A percentile compares a stretch with the other conserved stretches of the same genome.
Evolutionary conservation across 2,888 invertebrate species (phyloP).

Genomic region (Sialis lutaria): DNA sequence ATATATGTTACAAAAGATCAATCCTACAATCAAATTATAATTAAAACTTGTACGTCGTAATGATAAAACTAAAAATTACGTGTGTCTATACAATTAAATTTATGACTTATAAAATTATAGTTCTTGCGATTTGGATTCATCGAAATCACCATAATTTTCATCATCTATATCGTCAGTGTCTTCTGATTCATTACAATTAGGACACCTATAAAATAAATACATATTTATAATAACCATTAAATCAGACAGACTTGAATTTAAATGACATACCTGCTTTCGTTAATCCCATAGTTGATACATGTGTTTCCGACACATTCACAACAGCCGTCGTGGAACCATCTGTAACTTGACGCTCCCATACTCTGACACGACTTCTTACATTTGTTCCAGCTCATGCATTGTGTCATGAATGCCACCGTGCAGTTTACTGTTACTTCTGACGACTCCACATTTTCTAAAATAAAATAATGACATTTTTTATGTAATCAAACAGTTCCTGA

Average conservation of each 20-base stretch:
- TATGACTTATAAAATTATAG: neutral
- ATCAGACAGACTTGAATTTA: neutral
- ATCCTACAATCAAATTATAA: too few species aligned
- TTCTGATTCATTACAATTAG: constrained; percentile 36
- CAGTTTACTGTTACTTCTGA: constrained; percentile 65
- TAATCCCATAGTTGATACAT: constrained; percentile 79
- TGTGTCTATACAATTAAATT: too few species aligned
- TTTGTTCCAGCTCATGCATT: constrained; percentile 77
- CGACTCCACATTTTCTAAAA: constrained; percentile 25
- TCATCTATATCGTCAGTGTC: constrained; percentile 36
- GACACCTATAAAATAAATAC: constrained; percentile 28
- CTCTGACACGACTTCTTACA: constrained; percentile 67
- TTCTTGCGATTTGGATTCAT: constrained; percentile 24
- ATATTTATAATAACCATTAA: neutral
- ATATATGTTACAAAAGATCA: too few species aligned
- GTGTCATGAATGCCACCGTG: constrained; percentile 78
- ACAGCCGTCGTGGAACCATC: constrained; percentile 92
- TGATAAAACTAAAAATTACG: too few species aligned
- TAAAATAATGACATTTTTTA: neutral
- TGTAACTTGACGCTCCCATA: constrained; percentile 68
- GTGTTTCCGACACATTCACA: constrained; percentile 83
- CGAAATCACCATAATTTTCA: constrained; percentile 45
- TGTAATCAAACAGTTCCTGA: too few species aligned
- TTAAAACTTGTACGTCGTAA: too few species aligned
- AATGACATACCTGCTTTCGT: constrained; percentile 51